phyloP scores from a whole-genome alignment of 2,797 vertebrate species.

The Numenius phaeopus region DNA sequence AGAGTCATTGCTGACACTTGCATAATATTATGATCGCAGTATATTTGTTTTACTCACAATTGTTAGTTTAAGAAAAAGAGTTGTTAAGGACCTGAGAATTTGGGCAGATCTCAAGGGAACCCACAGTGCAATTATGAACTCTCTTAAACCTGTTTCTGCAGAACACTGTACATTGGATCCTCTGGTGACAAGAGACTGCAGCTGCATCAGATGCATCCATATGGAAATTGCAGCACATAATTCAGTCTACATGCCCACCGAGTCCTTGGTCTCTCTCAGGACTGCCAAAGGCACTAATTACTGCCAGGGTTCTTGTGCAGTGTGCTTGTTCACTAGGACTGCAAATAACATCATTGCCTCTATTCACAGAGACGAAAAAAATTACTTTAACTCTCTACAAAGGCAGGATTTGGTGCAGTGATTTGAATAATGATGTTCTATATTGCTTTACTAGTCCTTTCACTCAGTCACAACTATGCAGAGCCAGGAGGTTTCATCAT shows the following conservation, averaged over 20 bases:
- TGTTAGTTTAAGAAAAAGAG: neutral
- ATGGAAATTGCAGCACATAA: neutral
- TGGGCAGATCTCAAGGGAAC: neutral
- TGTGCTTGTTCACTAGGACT: neutral
- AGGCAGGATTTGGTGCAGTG: neutral
- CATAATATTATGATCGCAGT: neutral
- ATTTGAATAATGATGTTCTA: neutral
- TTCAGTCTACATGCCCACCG: neutral
- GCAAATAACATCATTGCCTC: neutral
- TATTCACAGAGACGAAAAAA: neutral
- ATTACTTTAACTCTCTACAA: rapidly evolving
- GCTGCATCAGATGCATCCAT: neutral
- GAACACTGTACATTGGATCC: neutral
- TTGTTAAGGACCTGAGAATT: neutral
- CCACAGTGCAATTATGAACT: neutral
- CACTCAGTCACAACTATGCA: neutral
- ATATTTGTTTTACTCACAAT: neutral
- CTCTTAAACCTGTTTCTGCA: neutral
- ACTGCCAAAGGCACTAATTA: neutral
- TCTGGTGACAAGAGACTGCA: neutral
- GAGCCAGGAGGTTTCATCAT: neutral
- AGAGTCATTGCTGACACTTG: neutral
- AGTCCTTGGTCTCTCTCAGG: neutral
- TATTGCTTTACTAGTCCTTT: neutral
- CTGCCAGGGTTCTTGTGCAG: neutral